Evolutionary conservation across 1,140 invertebrate genomes (phyloP), one percentile per base, ranked within the genome.

Genomic region (Platyura marginata): DNA sequence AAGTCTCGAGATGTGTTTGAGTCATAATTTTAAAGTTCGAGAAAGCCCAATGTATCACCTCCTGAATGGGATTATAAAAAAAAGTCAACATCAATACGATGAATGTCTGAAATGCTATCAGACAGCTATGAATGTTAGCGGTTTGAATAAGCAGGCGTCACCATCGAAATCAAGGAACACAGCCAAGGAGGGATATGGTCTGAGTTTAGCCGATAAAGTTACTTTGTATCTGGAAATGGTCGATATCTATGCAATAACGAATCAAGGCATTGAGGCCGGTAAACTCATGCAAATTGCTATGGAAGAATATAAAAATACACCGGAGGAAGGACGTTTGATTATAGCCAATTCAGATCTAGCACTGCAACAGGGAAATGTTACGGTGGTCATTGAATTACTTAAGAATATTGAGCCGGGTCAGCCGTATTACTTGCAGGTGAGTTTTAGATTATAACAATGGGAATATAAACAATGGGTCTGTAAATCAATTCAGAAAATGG

Each of bases 1-100:
- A 56, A 80, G 75, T 43, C 63, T 97, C 21, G 90, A 96, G 67
- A 71, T 81, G 44, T 89, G 82, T 44, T 62, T 95, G 1, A 92
- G 87, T 53, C 81, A 83, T 54, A 88, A 94, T 62, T 94, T 97
- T 55, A 77, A 87, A 63, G 78, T 94, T 0, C 63, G 89, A 49
- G 88, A 96, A 44, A 81, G 85, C 60, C 85, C 90, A 0, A 66
- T 91, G 50, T 98, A 89, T 59, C 84, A 95, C 64, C 69, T 93
- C 35, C 74, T 93, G 1, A 74, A 75, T 49, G 89, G 88, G 1
- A 65, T 84, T 19, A 76, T 95, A 34, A 74, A 86, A 37, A 90
- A 83, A 53, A 72, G 84, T 51, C 69, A 76, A 44, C 74, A 74
- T 20, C 73, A 90, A 49, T 59, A 75, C 3, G 69, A 79, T 32